phyloP scores from a whole-genome alignment of 2,888 invertebrate genomes.

The Limenitis camilla region DNA sequence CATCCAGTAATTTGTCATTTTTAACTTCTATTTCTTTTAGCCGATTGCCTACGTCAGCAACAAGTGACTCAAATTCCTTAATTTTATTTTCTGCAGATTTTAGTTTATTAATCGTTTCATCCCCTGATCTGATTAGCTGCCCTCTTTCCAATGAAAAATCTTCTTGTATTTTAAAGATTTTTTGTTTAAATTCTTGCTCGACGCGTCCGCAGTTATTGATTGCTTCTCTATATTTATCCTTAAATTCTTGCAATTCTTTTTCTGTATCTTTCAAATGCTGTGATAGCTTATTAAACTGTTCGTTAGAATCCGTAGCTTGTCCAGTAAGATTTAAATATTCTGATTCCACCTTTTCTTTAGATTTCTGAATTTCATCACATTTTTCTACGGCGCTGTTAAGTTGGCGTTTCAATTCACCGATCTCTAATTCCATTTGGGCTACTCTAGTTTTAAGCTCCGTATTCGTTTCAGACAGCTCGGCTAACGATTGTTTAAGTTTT shows the following conservation, averaged over 20 bases:
- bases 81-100: constrained; percentile 51
- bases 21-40: constrained; percentile 45
- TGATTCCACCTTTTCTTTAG: constrained; percentile 74
- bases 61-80: constrained; percentile 47
- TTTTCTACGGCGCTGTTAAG: constrained; percentile 72
- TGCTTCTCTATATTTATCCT: constrained; percentile 63
- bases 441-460: constrained; percentile 55
- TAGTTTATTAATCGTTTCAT: constrained; percentile 52
- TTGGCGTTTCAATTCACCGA: constrained; percentile 75
- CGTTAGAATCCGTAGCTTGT: constrained; percentile 75
- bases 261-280: constrained; percentile 74
- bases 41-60: constrained; percentile 39
- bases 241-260: constrained; percentile 68
- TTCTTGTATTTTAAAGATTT: constrained; percentile 60
- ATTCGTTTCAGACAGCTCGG: constrained; percentile 54
- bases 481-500: constrained; percentile 54
- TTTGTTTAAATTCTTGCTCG: constrained; percentile 68
- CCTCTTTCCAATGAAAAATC: constrained; percentile 55
- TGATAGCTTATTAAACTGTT: constrained; percentile 71
- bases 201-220: constrained; percentile 55
- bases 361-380: constrained; percentile 68
- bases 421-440: constrained; percentile 65
- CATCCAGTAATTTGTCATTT: constrained; percentile 57
- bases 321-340: constrained; percentile 76
- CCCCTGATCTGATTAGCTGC: constrained; percentile 48